These are phyloP conservation scores for Aspidiotus destructor DNA, from an alignment of 2,888 invertebrate species.

Conservation along the genomic window DNA sequence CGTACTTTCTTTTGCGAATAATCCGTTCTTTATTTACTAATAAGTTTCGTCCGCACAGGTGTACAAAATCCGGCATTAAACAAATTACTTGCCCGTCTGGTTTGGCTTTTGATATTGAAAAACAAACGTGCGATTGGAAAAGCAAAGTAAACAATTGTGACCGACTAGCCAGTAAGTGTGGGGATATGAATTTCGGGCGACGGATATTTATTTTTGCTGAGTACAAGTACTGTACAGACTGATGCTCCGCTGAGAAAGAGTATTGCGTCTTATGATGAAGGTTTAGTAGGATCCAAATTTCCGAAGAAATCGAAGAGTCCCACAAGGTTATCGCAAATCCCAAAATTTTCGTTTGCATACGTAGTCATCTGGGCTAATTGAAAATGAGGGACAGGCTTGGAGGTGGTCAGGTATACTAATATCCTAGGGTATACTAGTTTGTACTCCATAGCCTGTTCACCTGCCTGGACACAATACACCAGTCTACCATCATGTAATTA, in stretches of 20 bases:
- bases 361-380: too few species aligned
- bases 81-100: slow-evolving; percentile 94
- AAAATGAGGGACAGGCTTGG: too few species aligned
- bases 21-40: neutral
- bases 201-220: slow-evolving; percentile 3
- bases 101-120: slow-evolving; percentile 93
- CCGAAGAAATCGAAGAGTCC: too few species aligned
- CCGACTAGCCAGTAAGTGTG: slow-evolving; percentile 84
- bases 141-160: slow-evolving; percentile 95
- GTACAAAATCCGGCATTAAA: slow-evolving; percentile 91
- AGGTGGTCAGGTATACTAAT: too few species aligned
- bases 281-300: neutral
- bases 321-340: too few species aligned
- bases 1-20: neutral
- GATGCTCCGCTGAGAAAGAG: neutral
- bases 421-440: too few species aligned
- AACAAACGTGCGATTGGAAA: slow-evolving; percentile 98
- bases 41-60: slow-evolving; percentile 48
- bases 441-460: too few species aligned
- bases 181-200: slow-evolving; percentile 25
- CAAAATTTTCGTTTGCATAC: too few species aligned
- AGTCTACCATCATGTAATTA: too few species aligned
- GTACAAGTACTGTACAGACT: slow-evolving; percentile 20
- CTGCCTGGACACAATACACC: too few species aligned
- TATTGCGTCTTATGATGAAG: neutral